Percentiles rank a stretch among this genome's conserved stretches.
Conservation (phyloP, 35 echinoderm and acorn worm species). For the Holothuria glaberrima region DNA sequence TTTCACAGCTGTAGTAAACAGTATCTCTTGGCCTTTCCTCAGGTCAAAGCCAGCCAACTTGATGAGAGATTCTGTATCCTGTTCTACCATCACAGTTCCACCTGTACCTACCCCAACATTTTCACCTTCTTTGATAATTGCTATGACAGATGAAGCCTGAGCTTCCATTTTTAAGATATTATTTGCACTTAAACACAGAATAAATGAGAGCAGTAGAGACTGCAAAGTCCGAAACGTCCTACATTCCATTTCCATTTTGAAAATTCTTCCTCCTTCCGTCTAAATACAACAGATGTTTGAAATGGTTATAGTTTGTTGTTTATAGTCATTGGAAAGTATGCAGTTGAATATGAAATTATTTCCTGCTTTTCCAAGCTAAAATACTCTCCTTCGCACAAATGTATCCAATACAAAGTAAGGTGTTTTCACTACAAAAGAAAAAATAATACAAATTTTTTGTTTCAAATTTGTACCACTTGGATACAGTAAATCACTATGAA, state of each 20-base stretch:
- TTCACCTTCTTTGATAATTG: slow-evolving; percentile 41
- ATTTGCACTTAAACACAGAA: slow-evolving; percentile 16
- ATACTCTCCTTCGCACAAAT: no score
- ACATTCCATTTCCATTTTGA: slow-evolving; percentile 56
- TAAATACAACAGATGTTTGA: no score
- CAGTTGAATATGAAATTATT: no score
- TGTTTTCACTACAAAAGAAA: no score
- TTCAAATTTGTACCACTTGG: no score
- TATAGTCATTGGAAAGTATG: no score
- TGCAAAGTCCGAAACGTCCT: slow-evolving; percentile 44
- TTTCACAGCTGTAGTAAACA: slow-evolving; percentile 36
- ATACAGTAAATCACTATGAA: no score
- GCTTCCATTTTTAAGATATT: neutral
- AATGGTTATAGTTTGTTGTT: no score
- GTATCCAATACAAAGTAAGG: no score
- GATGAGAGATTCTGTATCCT: slow-evolving; percentile 11
- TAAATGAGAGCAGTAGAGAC: slow-evolving; percentile 31
- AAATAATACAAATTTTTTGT: no score
- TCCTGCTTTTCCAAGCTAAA: no score
- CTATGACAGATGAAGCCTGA: slow-evolving; percentile 19
- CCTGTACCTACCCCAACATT: neutral
- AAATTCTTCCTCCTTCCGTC: no score
- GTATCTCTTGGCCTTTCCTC: slow-evolving; percentile 17
- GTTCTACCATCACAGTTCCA: slow-evolving; percentile 47
- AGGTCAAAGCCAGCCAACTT: slow-evolving; percentile 43